A percentile compares a stretch with the other conserved stretches of the same genome.
These are phyloP conservation scores for Neolamprologus falcicula DNA, from an alignment of 2,113 vertebrate species.

Conservation along the genomic window DNA sequence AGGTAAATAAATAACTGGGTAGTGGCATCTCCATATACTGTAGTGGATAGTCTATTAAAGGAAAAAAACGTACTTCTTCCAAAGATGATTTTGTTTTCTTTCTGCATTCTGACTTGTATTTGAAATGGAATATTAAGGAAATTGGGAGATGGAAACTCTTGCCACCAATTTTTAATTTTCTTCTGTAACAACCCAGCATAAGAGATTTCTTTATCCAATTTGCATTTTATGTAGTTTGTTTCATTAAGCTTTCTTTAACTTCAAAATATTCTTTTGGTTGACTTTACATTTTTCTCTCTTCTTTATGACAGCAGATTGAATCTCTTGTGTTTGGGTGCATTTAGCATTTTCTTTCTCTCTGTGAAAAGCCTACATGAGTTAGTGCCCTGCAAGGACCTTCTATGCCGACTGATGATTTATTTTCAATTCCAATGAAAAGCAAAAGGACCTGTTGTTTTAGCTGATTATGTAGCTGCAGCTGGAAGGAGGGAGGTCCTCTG, in stretches of 20 bases:
- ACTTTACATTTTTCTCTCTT: constrained; percentile 25
- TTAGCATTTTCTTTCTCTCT: constrained; percentile 65
- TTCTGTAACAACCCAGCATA: constrained; percentile 34
- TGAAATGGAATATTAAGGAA: constrained; percentile 50
- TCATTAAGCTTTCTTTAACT: constrained; percentile 60
- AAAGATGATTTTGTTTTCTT: constrained; percentile 79
- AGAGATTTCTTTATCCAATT: constrained; percentile 62
- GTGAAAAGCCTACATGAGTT: constrained; percentile 61
- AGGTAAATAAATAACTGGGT: constrained; percentile 78
- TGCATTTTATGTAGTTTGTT: constrained; percentile 39
- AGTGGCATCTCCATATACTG: constrained; percentile 83
- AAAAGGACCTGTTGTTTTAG: constrained; percentile 66
- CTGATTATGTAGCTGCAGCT: constrained; percentile 35
- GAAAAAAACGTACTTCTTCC: constrained; percentile 73
- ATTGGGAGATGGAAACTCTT: constrained; percentile 27
- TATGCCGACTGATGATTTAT: constrained; percentile 43
- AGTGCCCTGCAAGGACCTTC: constrained; percentile 62
- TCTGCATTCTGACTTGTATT: constrained; percentile 58
- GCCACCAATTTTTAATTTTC: constrained; percentile 4
- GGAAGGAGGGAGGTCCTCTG: constrained; percentile 8
- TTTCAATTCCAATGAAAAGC: constrained; percentile 56
- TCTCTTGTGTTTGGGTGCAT: constrained; percentile 73
- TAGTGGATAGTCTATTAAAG: constrained; percentile 79
- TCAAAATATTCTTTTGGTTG: constrained; percentile 48
- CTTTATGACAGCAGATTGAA: constrained; percentile 77